Percentiles rank a stretch among this genome's conserved stretches.
phyloP scores from a whole-genome alignment of 2,888 invertebrate genomes.

The Drosophila aldrichi region DNA sequence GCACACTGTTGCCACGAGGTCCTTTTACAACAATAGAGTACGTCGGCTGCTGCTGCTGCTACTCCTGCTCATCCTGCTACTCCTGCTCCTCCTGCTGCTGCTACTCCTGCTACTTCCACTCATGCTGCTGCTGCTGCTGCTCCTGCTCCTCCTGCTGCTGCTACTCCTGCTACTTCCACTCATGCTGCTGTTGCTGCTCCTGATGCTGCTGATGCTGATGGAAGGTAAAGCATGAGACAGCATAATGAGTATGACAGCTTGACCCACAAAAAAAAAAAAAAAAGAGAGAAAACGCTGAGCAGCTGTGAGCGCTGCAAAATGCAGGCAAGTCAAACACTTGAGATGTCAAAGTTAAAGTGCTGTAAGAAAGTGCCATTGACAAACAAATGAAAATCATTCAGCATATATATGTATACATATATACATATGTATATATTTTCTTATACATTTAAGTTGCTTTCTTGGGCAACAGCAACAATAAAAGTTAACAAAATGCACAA shows the following conservation, averaged over 20 bases:
- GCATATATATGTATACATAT: background rate
- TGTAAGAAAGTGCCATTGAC: conserved; percentile 26
- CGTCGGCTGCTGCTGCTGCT: conserved; percentile 24
- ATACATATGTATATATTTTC: background rate
- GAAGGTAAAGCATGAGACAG: conserved; percentile 16
- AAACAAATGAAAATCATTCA: conserved; percentile 23
- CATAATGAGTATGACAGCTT: conserved; percentile 49
- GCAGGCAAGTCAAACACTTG: conserved; percentile 40
- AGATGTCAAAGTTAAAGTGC: conserved; percentile 45
- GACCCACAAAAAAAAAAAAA: conserved; percentile 66
- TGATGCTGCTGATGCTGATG: conserved; percentile 28
- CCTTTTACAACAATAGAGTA: conserved; percentile 58
- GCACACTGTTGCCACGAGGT: conserved; percentile 60
- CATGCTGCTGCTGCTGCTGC: conserved; percentile 16
- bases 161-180: conserved; percentile 15
- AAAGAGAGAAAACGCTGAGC: background rate
- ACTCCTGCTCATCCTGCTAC: background rate
- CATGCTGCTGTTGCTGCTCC: conserved; percentile 21
- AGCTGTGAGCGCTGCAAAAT: conserved; percentile 36
- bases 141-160: conserved; percentile 6
- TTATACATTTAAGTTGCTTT: background rate
- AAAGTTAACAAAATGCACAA: conserved; percentile 30
- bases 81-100: conserved; percentile 6
- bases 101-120: conserved; percentile 17
- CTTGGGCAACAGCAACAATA: background rate